phyloP scores from a whole-genome alignment of 2,797 vertebrate genomes.

The Diplodus sargus region DNA sequence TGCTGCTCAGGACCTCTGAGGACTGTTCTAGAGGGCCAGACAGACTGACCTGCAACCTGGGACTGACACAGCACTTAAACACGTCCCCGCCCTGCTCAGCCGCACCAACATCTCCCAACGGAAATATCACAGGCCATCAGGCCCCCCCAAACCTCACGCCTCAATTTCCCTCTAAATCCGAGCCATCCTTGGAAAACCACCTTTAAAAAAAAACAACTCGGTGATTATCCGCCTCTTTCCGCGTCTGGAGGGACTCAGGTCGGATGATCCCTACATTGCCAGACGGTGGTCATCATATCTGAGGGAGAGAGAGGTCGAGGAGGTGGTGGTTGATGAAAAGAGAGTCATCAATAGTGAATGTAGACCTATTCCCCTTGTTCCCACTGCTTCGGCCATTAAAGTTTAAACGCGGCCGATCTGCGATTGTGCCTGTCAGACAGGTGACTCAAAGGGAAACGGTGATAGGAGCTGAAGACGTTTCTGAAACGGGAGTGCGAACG shows the following conservation, averaged over 20 bases:
- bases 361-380: slow-evolving; percentile 69
- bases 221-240: slow-evolving; percentile 43
- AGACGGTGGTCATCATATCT: slow-evolving; percentile 70
- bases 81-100: slow-evolving; percentile 30
- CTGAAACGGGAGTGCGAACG: slow-evolving; percentile 37
- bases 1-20: slow-evolving; percentile 64
- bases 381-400: slow-evolving; percentile 77
- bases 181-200: slow-evolving; percentile 47
- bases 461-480: slow-evolving; percentile 50
- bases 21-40: slow-evolving; percentile 61
- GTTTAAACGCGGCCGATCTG: slow-evolving; percentile 80
- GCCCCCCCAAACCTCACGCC: background rate
- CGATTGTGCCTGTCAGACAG: slow-evolving; percentile 79
- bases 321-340: slow-evolving; percentile 74
- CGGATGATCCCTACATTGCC: slow-evolving; percentile 57
- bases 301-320: slow-evolving; percentile 54
- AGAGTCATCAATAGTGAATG: slow-evolving; percentile 83
- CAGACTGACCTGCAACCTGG: slow-evolving; percentile 74
- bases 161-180: slow-evolving; percentile 63
- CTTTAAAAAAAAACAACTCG: slow-evolving; percentile 56
- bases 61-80: slow-evolving; percentile 76
- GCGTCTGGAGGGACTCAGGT: slow-evolving; percentile 44
- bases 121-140: slow-evolving; percentile 27
- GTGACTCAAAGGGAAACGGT: slow-evolving; percentile 69
- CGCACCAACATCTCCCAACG: slow-evolving; percentile 50